Base-by-base conservation (phyloP, 2,797 vertebrate genomes). In the Tarsius wallacei region DNA sequence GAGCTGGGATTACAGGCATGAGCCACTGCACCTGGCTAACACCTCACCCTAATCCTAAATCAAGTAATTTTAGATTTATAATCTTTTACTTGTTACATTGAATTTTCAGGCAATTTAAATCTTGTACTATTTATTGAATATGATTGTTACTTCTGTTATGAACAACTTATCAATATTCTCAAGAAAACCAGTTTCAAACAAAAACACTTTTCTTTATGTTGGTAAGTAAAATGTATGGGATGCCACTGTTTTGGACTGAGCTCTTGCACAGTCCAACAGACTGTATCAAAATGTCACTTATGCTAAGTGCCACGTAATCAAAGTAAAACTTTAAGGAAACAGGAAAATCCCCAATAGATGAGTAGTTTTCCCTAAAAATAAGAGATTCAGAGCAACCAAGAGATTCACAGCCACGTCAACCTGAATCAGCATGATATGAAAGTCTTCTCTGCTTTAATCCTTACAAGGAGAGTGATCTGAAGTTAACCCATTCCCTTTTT, bases 121-220 rank as follows among this genome's bases (percentile, higher is more conserved):
- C 47, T 86, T 80, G 1, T 76, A 42, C 26, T 82, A 51, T 68
- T 88, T 88, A 76, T 28, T 94, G 59, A 61, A 53, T 90, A 53
- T 73, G n/a, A 33, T 51, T 10, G 88, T 74, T 68, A 59, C n/a
- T 66, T 91, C 33, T 33, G 13, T 76, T 85, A 24, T 36, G 31
- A 77, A 76, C 8, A 47, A 31, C 84, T 91, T 74, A 51, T 63
- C 22, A 77, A 53, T 63, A 24, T 73, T 68, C 17, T 88, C 57
- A 84, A 88, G 51, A 91, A 96, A 86, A 82, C 22, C 7, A 86
- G 24, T 14, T 64, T 93, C 53, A 87, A 73, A 80, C 36, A 36
- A 63, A 82, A 87, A 55, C 31, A 49, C 33, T 85, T 61, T 90
- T 84, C 28, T 73, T 83, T 53, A 42, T 13, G 1, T 26, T 24